Evolutionary conservation across 2,888 invertebrate species (phyloP), one percentile per base, ranked within the genome.

Genomic region (Gymnocheta viridis): DNA sequence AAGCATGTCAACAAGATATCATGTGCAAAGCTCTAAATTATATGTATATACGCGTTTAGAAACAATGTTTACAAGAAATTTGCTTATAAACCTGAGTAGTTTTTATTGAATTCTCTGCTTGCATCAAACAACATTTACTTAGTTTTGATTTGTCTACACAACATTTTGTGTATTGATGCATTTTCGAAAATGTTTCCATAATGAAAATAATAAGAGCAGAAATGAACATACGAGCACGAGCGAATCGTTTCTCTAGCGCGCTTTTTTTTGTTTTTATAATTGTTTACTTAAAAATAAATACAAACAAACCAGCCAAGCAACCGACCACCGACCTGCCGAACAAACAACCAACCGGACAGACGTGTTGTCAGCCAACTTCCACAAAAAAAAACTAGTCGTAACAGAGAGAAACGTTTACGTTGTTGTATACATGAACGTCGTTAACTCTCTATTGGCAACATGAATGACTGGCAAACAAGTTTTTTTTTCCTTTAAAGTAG

Each of bases 391-490:
- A 58, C 44, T 32, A 35, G 72, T 14, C 54, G 17, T 27, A 24
- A 19, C 76, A 82, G 58, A 70, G 77, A 38, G 22, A 29, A 17
- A 54, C 70, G 64, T 24, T 41, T 12, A 66, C 60, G 78, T 38
- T 10, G 24, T 10, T 49, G 44, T 69, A 58, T 14, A 51, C 74
- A 32, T 58, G 29, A 35, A 62, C 69, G 54, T 72, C n/a, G 47
- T 78, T 82, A 74, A 74, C 80, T 80, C 80, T 81, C 74, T 70
- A 81, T 66, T 56, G 56, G 82, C 73, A 85, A 69, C 60, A 69
- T 73, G 54, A 72, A 67, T 47, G 60, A 12, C 83, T 60, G 38
- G 85, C 90, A 91, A 91, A 91, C 91, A 90, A 91, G 91, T 91
- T 91, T 91, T 89, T 60, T 24, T 62, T 58, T 58, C 27, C 27